phyloP scores from a whole-genome alignment of 2,113 vertebrate species.

The Entelurus aequoreus region DNA sequence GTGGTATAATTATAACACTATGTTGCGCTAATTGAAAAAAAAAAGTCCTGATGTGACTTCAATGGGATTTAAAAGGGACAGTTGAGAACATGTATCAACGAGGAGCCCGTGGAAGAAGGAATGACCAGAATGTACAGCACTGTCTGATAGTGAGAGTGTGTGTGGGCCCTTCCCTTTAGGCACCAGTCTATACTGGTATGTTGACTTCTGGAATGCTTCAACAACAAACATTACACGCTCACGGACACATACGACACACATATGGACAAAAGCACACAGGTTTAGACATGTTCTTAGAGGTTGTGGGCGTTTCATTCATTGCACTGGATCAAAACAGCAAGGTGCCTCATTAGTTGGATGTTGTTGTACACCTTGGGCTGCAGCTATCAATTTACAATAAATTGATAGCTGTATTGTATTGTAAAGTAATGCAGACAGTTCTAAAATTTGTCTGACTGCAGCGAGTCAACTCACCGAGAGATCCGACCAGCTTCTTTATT shows the following conservation, averaged over 20 bases:
- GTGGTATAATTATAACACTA: too few species aligned
- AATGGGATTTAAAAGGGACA: constrained; percentile 10
- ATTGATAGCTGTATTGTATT: too few species aligned
- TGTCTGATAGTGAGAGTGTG: constrained; percentile 28
- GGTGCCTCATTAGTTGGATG: neutral
- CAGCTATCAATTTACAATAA: too few species aligned
- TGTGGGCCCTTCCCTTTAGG: constrained; percentile 39
- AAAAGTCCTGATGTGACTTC: constrained; percentile 1
- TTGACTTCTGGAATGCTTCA: constrained; percentile 51
- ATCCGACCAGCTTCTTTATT: too few species aligned
- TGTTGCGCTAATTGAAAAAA: neutral
- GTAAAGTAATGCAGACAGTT: too few species aligned
- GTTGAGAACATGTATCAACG: constrained; percentile 36
- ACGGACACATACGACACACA: constrained; percentile 8
- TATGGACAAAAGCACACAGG: constrained; percentile 20
- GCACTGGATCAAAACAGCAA: constrained; percentile 25
- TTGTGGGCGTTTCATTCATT: constrained; percentile 1
- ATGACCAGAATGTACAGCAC: constrained; percentile 46
- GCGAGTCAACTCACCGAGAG: too few species aligned
- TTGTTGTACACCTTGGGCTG: too few species aligned
- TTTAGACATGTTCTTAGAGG: constrained; percentile 26
- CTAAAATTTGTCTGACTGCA: too few species aligned
- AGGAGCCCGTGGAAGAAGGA: constrained; percentile 38
- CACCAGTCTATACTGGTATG: constrained; percentile 28
- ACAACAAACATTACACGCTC: constrained; percentile 28